A percentile compares a stretch with the other conserved stretches of the same genome.
phyloP scores from a whole-genome alignment of 2,888 invertebrate genomes.

The Dynastes tityus region DNA sequence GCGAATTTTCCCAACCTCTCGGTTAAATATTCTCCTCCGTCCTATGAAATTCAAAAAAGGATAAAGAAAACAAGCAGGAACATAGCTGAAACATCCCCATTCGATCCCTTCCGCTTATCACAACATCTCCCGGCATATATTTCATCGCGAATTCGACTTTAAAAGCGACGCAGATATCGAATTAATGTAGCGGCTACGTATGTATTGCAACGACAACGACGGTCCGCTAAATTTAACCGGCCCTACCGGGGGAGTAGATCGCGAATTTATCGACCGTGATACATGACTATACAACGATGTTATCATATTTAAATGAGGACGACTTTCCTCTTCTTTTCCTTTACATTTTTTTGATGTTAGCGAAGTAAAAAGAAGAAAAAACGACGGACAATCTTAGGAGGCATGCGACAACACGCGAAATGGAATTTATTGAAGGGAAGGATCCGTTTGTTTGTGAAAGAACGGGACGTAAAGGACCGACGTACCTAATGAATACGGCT shows the following conservation, averaged over 20 bases:
- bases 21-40: too few species aligned
- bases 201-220: neutral
- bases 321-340: neutral
- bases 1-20: too few species aligned
- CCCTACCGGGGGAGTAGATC: neutral
- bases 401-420: slow-evolving; percentile 3
- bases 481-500: neutral
- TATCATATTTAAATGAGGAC: slow-evolving; percentile 45
- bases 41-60: too few species aligned
- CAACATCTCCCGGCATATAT: neutral
- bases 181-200: slow-evolving; percentile 7
- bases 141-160: slow-evolving; percentile 14
- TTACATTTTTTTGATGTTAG: neutral
- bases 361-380: neutral
- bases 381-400: neutral
- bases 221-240: neutral
- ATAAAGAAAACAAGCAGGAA: too few species aligned
- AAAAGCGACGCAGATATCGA: neutral
- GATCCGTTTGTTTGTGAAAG: slow-evolving; percentile 24
- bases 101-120: too few species aligned
- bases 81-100: too few species aligned
- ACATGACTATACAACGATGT: slow-evolving; percentile 20
- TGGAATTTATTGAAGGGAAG: slow-evolving; percentile 28
- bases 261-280: slow-evolving; percentile 39
- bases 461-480: too few species aligned